phyloP scores from a whole-genome alignment of 2,113 vertebrate species.

The Spilogale gracilis region DNA sequence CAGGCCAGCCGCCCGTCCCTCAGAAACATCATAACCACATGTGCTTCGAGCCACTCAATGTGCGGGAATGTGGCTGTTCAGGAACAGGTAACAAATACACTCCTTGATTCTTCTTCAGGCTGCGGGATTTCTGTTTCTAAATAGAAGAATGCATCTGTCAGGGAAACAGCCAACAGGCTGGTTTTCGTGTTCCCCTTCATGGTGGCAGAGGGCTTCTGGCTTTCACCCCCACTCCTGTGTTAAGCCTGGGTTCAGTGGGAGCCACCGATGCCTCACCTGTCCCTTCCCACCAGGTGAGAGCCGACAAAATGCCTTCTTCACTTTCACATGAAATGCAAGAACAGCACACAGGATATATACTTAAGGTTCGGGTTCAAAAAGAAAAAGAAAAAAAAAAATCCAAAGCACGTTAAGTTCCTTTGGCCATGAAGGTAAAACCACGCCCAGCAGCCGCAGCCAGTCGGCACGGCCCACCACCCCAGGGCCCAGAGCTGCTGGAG shows the following conservation, averaged over 20 bases:
- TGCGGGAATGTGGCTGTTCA: background rate
- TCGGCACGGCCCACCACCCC: background rate
- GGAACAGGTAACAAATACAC: background rate
- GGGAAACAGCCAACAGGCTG: background rate
- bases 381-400: background rate
- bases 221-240: background rate
- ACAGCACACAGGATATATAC: background rate
- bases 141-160: background rate
- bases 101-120: background rate
- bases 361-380: background rate
- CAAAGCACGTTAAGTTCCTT: too few species aligned
- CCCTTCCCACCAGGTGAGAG: background rate
- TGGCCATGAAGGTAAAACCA: background rate
- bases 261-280: background rate
- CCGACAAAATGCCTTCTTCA: background rate
- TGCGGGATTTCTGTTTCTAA: background rate
- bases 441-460: background rate
- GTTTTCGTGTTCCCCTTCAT: background rate
- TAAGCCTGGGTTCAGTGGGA: background rate
- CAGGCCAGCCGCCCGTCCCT: background rate
- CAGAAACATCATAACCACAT: too few species aligned
- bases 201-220: background rate
- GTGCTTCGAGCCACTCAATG: background rate
- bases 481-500: background rate
- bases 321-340: background rate